Evolutionary conservation across 2,888 invertebrate species (phyloP).

Genomic region (Mechanitis mazaeus): DNA sequence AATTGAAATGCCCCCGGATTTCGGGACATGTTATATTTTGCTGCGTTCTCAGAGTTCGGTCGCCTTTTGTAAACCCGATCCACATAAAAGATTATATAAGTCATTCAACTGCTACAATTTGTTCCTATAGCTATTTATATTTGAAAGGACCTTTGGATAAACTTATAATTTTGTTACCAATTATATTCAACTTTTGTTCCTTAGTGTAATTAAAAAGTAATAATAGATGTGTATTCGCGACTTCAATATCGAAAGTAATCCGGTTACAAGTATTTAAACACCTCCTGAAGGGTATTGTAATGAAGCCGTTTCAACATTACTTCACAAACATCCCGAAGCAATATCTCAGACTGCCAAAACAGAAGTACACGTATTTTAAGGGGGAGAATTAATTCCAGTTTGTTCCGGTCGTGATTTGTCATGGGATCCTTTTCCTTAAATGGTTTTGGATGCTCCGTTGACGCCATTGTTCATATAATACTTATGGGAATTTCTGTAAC

Average conservation of each 20-base stretch:
- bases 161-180: too few species aligned
- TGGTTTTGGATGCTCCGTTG: constrained; percentile 33
- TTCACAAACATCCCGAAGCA: neutral
- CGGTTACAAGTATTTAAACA: neutral
- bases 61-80: neutral
- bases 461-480: constrained; percentile 24
- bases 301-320: neutral
- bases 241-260: neutral
- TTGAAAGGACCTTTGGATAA: neutral
- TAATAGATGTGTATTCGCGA: too few species aligned
- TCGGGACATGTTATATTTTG: constrained; percentile 6
- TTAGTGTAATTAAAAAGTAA: too few species aligned
- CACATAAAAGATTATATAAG: constrained; percentile 10
- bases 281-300: constrained; percentile 1
- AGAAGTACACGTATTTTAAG: constrained; percentile 28
- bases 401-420: constrained; percentile 24
- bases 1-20: constrained; percentile 3
- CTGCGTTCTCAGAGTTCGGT: neutral
- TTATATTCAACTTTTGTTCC: too few species aligned
- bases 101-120: constrained; percentile 24
- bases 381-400: constrained; percentile 44
- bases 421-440: constrained; percentile 37
- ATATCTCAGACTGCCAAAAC: constrained; percentile 1
- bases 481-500: constrained; percentile 16
- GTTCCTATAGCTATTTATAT: constrained; percentile 8